These are phyloP conservation scores for Sebastes schlegelii DNA, from an alignment of 2,113 vertebrate species.

Conservation along the genomic window DNA sequence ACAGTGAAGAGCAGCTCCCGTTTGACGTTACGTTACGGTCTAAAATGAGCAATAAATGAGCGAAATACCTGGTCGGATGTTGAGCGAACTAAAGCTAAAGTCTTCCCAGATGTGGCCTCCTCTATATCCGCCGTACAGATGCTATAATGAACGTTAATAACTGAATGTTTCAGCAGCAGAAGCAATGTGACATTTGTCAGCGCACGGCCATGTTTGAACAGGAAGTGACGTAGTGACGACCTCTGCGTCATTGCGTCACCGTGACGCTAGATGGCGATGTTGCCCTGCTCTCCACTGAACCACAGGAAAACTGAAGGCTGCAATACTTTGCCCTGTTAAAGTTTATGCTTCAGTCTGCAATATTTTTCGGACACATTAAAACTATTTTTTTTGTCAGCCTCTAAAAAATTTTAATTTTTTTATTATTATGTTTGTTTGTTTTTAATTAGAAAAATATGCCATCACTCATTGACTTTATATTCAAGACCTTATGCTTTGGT, in stretches of 20 bases:
- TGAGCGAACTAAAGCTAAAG: neutral
- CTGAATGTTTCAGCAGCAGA: neutral
- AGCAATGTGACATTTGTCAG: conserved; percentile 78
- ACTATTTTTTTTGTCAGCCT: neutral
- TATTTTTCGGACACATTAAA: neutral
- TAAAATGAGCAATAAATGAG: neutral
- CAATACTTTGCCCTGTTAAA: neutral
- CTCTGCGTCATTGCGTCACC: fast-evolving
- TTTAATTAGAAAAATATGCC: too few species aligned
- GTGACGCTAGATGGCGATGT: conserved; percentile 56
- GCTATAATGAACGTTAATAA: too few species aligned
- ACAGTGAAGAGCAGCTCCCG: neutral
- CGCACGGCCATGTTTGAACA: conserved; percentile 76
- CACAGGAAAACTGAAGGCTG: neutral
- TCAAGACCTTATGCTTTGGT: too few species aligned
- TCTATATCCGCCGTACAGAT: neutral
- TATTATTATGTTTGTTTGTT: too few species aligned
- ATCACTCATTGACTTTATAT: too few species aligned
- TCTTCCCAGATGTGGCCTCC: neutral
- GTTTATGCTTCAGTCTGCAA: neutral
- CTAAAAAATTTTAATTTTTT: too few species aligned
- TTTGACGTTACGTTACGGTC: neutral
- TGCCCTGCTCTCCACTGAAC: neutral
- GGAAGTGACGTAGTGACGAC: conserved; percentile 50
- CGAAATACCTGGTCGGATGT: conserved; percentile 42